Evolutionary conservation across 2,888 invertebrate species (phyloP), one percentile per base, ranked within the genome.

Genomic region (Lasioglossum marginatum): DNA sequence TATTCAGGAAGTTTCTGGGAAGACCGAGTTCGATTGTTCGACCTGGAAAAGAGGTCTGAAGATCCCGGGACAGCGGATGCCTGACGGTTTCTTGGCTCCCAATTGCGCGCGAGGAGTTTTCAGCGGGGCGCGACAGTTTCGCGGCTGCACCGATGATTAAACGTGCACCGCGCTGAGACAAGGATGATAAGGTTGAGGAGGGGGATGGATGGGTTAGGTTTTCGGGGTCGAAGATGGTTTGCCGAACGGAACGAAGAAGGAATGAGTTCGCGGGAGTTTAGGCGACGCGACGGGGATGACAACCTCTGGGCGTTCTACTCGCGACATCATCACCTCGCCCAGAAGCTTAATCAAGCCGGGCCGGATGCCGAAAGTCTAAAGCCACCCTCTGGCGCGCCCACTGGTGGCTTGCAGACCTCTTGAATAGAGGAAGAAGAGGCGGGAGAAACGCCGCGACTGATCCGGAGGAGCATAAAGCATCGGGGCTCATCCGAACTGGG

Each of bases 291-390:
- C 14, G 16, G 16, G 77, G 88, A 91, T 91, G 90, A 89, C 89
- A 92, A 89, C 91, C 88, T 81, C 90, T 89, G 90, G 73, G 78
- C 79, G 86, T 70, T 80, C 74, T 37, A 60, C 83, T 88, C 84
- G 86, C 89, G 88, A 91, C 91, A 92, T 92, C 91, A 89, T 93
- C 92, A 92, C 92, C 91, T 88, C 86, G 87, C 88, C 75, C 90
- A 88, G 86, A 89, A 92, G 92, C 92, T 93, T 93, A 93, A 94
- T 94, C 93, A 93, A 92, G 84, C 85, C 88, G 84, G 84, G 86
- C 87, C 85, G 87, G 84, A 90, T 89, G 87, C 85, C 89, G 90
- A 92, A 92, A 93, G 88, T 92, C 91, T 89, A 83, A 89, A 88
- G 87, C 88, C 80, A 87, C 71, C 82, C 74, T 70, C 78, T 73